A percentile compares a stretch with the other conserved stretches of the same genome.
These are phyloP conservation scores for Archegozetes longisetosus DNA, from an alignment of 1,140 invertebrate species.

Conservation along the genomic window DNA sequence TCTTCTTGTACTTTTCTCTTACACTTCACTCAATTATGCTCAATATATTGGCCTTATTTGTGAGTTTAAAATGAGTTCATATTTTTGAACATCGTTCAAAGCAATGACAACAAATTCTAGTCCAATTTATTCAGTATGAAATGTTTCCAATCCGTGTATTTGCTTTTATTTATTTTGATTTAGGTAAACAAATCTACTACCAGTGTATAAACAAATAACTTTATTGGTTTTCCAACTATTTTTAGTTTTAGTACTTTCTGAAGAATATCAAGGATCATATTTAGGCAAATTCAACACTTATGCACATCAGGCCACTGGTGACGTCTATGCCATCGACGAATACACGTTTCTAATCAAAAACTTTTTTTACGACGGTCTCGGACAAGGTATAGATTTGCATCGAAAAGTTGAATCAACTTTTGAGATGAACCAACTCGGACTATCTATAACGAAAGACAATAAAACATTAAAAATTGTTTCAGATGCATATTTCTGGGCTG, in stretches of 20 bases:
- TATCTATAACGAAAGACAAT: neutral
- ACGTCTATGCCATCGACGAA: conserved; percentile 76
- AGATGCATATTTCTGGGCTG: conserved; percentile 75
- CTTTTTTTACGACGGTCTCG: conserved; percentile 82
- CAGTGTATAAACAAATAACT: too few species aligned
- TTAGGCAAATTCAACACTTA: conserved; percentile 76
- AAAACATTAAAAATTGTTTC: too few species aligned
- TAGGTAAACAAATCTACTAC: too few species aligned
- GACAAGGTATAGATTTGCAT: conserved; percentile 40
- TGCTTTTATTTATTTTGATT: too few species aligned
- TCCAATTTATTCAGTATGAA: too few species aligned
- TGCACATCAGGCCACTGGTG: conserved; percentile 71
- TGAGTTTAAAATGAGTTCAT: neutral
- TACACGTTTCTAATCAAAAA: conserved; percentile 60
- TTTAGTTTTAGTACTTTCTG: neutral
- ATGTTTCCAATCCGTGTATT: too few species aligned
- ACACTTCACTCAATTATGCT: neutral
- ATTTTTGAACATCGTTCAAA: neutral
- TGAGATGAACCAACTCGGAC: neutral
- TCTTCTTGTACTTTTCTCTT: neutral
- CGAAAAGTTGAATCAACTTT: neutral
- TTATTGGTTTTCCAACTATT: too few species aligned
- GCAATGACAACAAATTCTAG: neutral
- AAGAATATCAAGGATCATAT: conserved; percentile 52
- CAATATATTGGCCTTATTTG: neutral